These are phyloP conservation scores for Propithecus perrieri DNA, from an alignment of 2,797 vertebrate genomes.

Conservation along the genomic window DNA sequence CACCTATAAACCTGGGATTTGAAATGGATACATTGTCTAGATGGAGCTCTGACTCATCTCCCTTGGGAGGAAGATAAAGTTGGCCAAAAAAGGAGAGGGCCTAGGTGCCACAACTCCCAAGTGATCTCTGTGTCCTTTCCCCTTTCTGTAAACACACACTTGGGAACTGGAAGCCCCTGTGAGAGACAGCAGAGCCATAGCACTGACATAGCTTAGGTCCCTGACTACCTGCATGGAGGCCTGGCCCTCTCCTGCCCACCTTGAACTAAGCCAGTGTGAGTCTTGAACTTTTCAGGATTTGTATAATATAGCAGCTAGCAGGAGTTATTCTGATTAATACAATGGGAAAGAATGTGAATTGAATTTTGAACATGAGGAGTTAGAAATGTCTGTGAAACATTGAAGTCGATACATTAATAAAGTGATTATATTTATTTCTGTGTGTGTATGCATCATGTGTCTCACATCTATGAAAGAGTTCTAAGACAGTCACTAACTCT, in stretches of 20 bases:
- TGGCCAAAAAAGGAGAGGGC: accelerated
- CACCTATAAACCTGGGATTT: background rate
- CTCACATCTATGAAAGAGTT: background rate
- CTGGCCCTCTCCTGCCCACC: background rate
- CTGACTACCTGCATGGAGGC: background rate
- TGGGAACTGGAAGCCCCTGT: background rate
- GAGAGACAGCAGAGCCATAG: background rate
- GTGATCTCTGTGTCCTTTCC: background rate
- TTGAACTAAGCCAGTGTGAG: background rate
- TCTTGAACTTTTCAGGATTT: background rate
- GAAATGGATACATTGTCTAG: too few relatives aligned
- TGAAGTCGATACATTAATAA: background rate
- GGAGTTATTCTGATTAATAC: background rate
- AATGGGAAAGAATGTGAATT: background rate
- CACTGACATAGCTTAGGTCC: background rate
- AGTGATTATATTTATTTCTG: background rate
- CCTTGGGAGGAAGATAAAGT: background rate
- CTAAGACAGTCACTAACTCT: background rate
- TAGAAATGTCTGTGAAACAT: background rate
- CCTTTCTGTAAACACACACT: background rate
- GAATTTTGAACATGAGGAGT: background rate
- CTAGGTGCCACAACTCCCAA: background rate
- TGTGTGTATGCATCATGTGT: background rate
- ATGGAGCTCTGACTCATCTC: too few relatives aligned
- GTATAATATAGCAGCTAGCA: background rate